Evolutionary conservation across 2,888 invertebrate genomes (phyloP), one percentile per base, ranked within the genome.

Genomic region (Neoaliturus tenellus): DNA sequence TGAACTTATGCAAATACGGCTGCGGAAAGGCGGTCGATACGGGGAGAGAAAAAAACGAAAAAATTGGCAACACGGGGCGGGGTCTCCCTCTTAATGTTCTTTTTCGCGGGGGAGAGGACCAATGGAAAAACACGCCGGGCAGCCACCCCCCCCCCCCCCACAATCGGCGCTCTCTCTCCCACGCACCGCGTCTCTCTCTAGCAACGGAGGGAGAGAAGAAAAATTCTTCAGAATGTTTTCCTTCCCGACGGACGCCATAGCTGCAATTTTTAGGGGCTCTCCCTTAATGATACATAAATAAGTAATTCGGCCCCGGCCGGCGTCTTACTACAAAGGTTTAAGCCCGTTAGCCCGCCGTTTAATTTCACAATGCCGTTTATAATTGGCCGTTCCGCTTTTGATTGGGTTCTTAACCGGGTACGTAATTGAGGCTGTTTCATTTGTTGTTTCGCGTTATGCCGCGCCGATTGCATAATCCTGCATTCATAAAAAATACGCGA

Each of bases 261-360:
- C 51, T 62, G 80, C 62, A 81, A 81, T 81, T 81, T 81, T 81
- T 81, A 20, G 31, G 67, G 31, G 67, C 23, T 67, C 48, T 81
- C 67, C 39, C 67, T 44, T 81, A 81, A 81, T 81, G 67, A 81
- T 39, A 81, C 81, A 71, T 82, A 71, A 82, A 82, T 82, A 82
- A 71, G 82, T 82, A 82, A 82, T 82, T 75, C 25, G 14, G 28
- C 75, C 71, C 71, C 39, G 33, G 35, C 73, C 35, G 78, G 33
- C 78, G 78, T 78, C 51, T 51, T 51, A 55, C 33, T 44, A 78
- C 78, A 51, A 78, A 78, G 78, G 55, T 23, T 55, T 78, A 31
- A 51, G 44, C 33, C 48, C 78, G 51, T 78, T 35, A 55, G 1
- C 28, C 55, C 78, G 33, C 51, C 78, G 78, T 48, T 55, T 55